Evolutionary conservation across 2,888 invertebrate genomes (phyloP).

Genomic region (Masnerella sp.): DNA sequence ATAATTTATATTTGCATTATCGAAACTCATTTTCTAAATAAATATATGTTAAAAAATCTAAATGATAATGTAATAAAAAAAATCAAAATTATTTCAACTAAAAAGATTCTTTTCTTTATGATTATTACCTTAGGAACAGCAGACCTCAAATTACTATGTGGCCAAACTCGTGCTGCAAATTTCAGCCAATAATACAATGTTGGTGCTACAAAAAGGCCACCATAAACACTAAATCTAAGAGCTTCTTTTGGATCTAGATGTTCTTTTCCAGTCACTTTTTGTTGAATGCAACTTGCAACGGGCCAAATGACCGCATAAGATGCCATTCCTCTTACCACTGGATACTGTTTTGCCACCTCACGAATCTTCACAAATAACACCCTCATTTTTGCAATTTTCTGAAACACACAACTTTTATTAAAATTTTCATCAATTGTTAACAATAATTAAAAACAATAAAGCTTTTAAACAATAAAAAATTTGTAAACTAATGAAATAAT

Average conservation of each 20-base stretch:
- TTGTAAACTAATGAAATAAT: too few species aligned
- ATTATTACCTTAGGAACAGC: slow-evolving; percentile 84
- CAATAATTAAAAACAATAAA: too few species aligned
- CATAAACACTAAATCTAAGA: slow-evolving; percentile 86
- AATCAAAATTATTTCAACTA: too few species aligned
- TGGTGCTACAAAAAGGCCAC: slow-evolving; percentile 89
- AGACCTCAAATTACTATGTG: slow-evolving; percentile 83
- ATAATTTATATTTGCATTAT: too few species aligned
- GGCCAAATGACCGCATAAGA: slow-evolving; percentile 82
- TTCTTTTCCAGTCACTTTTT: slow-evolving; percentile 76
- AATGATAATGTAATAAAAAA: too few species aligned
- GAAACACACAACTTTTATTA: too few species aligned
- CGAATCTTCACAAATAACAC: slow-evolving; percentile 76
- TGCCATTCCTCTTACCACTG: slow-evolving; percentile 80
- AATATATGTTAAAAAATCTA: too few species aligned
- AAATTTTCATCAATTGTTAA: too few species aligned
- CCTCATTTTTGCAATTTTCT: slow-evolving; percentile 64
- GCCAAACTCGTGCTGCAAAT: slow-evolving; percentile 87
- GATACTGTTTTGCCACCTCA: slow-evolving; percentile 78
- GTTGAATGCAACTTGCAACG: slow-evolving; percentile 80
- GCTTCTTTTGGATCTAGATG: slow-evolving; percentile 79
- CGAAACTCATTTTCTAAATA: too few species aligned
- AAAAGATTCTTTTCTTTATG: too few species aligned
- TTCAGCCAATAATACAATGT: slow-evolving; percentile 89
- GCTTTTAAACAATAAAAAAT: too few species aligned